Evolutionary conservation across 2,797 vertebrate genomes (phyloP).

Genomic region (Lutjanus campechanus): DNA sequence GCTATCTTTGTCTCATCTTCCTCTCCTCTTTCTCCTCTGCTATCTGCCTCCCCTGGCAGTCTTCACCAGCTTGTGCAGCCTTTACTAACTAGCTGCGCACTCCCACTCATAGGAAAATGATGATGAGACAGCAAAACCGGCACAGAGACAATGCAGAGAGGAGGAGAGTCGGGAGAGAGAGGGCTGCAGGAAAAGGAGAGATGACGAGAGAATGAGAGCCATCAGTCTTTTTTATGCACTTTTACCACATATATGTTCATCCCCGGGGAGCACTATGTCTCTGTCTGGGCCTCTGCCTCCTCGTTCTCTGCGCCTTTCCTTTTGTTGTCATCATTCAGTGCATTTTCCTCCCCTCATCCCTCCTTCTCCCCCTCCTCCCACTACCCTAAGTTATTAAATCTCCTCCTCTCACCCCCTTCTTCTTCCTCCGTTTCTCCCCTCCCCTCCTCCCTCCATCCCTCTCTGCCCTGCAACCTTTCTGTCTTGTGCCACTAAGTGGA

Average conservation of each 20-base stretch:
- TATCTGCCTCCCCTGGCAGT: constrained; percentile 58
- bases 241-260: constrained; percentile 75
- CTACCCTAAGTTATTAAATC: constrained; percentile 70
- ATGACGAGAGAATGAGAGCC: constrained; percentile 65
- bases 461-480: constrained; percentile 70
- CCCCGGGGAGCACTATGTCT: constrained; percentile 67
- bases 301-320: constrained; percentile 22
- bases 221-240: constrained; percentile 77
- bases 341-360: constrained; percentile 37
- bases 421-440: constrained; percentile 19
- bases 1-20: constrained; percentile 73
- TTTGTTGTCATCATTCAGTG: constrained; percentile 72
- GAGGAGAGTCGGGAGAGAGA: constrained; percentile 31
- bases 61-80: constrained; percentile 65
- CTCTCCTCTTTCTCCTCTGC: not conserved
- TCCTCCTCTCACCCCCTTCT: constrained; percentile 42
- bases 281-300: constrained; percentile 58
- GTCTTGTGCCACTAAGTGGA: constrained; percentile 79
- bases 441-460: constrained; percentile 39
- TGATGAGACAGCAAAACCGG: constrained; percentile 84
- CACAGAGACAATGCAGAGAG: constrained; percentile 67
- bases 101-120: constrained; percentile 78
- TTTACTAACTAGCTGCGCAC: constrained; percentile 77
- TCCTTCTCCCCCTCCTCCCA: not conserved
- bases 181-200: constrained; percentile 48